Base-by-base conservation (phyloP, 2,797 vertebrate species). In the Ptychobarbus kaznakovi region DNA sequence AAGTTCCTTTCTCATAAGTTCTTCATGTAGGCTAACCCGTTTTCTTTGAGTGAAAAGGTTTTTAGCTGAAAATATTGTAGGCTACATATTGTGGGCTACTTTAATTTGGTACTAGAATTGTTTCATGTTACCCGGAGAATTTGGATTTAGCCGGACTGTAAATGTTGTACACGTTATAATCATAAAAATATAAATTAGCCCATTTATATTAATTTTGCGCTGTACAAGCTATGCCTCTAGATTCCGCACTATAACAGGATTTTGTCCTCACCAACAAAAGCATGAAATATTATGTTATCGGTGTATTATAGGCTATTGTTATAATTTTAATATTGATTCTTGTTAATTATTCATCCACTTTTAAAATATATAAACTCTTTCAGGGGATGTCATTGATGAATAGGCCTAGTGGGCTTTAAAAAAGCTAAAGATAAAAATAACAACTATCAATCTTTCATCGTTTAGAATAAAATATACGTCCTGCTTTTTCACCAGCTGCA, bases 401-500 rank as follows among this genome's bases (percentile, higher is more conserved):
- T 74, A 9, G 8, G 40, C 40, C 40, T 42, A 78, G 69, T 82
- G 53, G 83, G 70, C 80, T 81, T 92, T 92, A 63, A 22, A 25
- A n/a, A 49, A 74, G 28, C 61, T 65, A 65, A 49, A 74, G n/a
- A 68, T 20, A 46, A 68, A 28, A 58, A 42, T 28, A 81, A 65
- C 49, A 81, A 61, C 46, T 25, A 83, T 82, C 86, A 80, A 84
- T 80, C 68, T 87, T 86, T 88, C 90, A 90, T 91, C 82, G 90
- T 92, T 91, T 92, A 81, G 92, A 91, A 87, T 90, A 90, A 91
- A 86, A 89, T 61, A 86, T 86, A 91, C 92, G 92, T 92, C n/a
- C n/a, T 73, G 25, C 83, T 90, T 89, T 93, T 94, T 94, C 92
- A 93, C 93, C 95, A 95, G 95, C 95, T 96, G 95, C 93, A 92